Percentiles rank a stretch among this genome's conserved stretches.
phyloP scores from a whole-genome alignment of 2,113 vertebrate genomes.

The Vulpes ferrilata region DNA sequence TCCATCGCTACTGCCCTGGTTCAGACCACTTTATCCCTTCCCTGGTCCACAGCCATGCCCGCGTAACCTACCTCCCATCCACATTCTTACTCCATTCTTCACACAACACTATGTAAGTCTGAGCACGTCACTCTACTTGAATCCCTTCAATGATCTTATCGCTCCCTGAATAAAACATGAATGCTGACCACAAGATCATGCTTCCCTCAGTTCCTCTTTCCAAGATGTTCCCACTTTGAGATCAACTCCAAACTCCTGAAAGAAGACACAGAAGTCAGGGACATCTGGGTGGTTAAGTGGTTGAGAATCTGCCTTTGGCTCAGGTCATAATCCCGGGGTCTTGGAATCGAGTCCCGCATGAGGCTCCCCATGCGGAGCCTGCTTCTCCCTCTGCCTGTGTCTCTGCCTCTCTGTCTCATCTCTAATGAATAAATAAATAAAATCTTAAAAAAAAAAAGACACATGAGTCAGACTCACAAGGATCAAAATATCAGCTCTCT shows the following conservation, averaged over 20 bases:
- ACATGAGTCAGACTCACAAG: not conserved
- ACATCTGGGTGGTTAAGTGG: too few relatives aligned
- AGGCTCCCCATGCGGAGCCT: too few relatives aligned
- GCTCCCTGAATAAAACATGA: not conserved
- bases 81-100: not conserved
- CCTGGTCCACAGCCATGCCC: not conserved
- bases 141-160: not conserved
- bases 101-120: not conserved
- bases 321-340: too few relatives aligned
- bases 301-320: too few relatives aligned
- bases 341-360: too few relatives aligned
- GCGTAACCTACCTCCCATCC: not conserved
- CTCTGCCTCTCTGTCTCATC: too few relatives aligned
- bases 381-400: too few relatives aligned
- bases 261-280: not conserved
- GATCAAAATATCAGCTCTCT: not conserved
- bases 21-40: not conserved
- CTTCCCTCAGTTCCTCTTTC: not conserved
- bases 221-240: not conserved
- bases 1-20: not conserved
- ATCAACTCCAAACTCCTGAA: not conserved
- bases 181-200: too few relatives aligned
- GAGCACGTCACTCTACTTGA: not conserved
- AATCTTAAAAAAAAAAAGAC: not conserved
- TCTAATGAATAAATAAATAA: too few relatives aligned